Conservation (phyloP, 1,140 invertebrate genomes). For the Uloborus diversus region DNA sequence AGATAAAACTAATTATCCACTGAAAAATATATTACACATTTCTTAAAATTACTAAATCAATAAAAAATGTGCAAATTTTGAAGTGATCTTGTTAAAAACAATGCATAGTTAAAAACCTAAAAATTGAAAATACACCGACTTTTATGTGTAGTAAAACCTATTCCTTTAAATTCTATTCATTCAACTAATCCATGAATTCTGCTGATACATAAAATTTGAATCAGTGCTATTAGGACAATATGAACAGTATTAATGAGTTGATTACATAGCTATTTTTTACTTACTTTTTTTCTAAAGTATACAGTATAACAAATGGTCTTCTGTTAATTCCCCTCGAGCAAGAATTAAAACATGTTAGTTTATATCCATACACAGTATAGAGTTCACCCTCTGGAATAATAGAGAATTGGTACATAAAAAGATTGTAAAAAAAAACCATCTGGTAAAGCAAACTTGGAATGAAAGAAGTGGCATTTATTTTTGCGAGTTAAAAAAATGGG, state of each 20-base stretch:
- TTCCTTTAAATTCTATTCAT: neutral
- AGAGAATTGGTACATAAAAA: no score
- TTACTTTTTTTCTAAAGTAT: neutral
- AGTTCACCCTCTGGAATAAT: neutral
- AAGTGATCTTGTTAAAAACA: no score
- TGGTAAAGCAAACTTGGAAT: no score
- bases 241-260: neutral
- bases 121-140: neutral
- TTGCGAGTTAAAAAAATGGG: no score
- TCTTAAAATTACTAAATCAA: neutral
- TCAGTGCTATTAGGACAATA: neutral
- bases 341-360: neutral
- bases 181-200: neutral
- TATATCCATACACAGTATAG: neutral
- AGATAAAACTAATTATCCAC: neutral
- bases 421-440: no score
- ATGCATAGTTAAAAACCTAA: neutral
- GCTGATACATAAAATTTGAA: neutral
- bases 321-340: neutral
- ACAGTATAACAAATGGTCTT: neutral
- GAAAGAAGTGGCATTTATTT: no score
- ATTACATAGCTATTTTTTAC: neutral
- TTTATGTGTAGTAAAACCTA: neutral
- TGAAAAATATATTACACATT: neutral
- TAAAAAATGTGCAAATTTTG: no score